These are phyloP conservation scores for Mythimna albipuncta DNA, from an alignment of 2,888 invertebrate species.

Conservation along the genomic window DNA sequence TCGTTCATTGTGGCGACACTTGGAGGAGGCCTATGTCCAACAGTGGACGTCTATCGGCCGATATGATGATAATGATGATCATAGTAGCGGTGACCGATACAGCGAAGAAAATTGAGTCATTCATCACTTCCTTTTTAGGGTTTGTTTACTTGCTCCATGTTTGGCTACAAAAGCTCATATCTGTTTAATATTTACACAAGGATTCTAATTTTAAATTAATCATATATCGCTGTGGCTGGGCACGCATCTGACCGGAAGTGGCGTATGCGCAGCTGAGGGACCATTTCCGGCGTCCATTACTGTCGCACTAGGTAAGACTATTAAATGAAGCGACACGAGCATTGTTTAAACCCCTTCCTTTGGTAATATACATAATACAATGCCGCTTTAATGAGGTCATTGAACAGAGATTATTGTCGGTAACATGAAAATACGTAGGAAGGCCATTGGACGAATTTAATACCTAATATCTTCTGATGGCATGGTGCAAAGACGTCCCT, in stretches of 20 bases:
- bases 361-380: slow-evolving; percentile 68
- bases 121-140: slow-evolving; percentile 15
- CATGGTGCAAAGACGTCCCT: not conserved
- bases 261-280: slow-evolving; percentile 79
- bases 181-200: slow-evolving; percentile 68
- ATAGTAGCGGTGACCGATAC: not conserved
- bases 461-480: not conserved
- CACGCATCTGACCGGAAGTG: slow-evolving; percentile 86
- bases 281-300: slow-evolving; percentile 82
- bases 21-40: too few relatives aligned
- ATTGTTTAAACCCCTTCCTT: slow-evolving; percentile 82
- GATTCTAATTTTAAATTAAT: slow-evolving; percentile 76
- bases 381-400: slow-evolving; percentile 74
- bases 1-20: too few relatives aligned
- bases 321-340: slow-evolving; percentile 84
- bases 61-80: not conserved
- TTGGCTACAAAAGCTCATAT: slow-evolving; percentile 49
- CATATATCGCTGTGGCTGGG: slow-evolving; percentile 77
- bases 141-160: slow-evolving; percentile 53
- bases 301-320: slow-evolving; percentile 76
- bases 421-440: slow-evolving; percentile 19
- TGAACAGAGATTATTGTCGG: slow-evolving; percentile 72
- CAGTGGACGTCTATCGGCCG: too few relatives aligned
- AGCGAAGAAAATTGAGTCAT: slow-evolving; percentile 28
- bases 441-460: not conserved